Conservation (phyloP, 2,888 invertebrate genomes). For the Sminthurides aquaticus region DNA sequence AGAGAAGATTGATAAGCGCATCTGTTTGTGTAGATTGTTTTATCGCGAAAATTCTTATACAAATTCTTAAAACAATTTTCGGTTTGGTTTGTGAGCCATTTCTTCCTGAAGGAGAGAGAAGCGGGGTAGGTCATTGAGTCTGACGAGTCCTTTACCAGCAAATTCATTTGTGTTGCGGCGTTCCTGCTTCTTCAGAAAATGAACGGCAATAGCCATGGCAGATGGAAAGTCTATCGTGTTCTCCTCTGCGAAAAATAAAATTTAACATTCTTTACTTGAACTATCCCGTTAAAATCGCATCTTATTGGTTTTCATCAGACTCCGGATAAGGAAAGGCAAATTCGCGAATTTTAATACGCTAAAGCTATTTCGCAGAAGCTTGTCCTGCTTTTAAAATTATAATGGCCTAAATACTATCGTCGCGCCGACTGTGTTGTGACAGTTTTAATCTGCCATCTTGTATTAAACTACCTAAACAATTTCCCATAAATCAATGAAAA, state of each 20-base stretch:
- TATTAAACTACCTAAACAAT: too few relatives aligned
- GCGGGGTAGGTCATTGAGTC: constrained; percentile 30
- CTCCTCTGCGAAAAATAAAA: constrained; percentile 26
- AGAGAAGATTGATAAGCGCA: too few relatives aligned
- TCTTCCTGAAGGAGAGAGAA: constrained; percentile 18
- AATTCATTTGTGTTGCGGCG: constrained; percentile 29
- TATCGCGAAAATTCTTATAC: too few relatives aligned
- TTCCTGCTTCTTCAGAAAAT: constrained; percentile 36
- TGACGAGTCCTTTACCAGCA: constrained; percentile 28
- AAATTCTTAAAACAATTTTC: constrained; percentile 18
- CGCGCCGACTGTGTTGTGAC: too few relatives aligned
- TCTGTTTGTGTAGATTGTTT: too few relatives aligned
- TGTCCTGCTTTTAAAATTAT: too few relatives aligned
- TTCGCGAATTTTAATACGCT: too few relatives aligned
- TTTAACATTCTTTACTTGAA: neutral
- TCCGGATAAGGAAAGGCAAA: too few relatives aligned
- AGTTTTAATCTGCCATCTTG: too few relatives aligned
- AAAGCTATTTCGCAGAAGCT: too few relatives aligned
- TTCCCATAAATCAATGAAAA: too few relatives aligned
- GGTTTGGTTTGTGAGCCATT: constrained; percentile 13
- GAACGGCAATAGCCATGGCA: constrained; percentile 27
- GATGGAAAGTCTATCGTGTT: constrained; percentile 33
- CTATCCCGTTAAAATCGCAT: neutral
- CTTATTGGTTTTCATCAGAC: neutral
- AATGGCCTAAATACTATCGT: too few relatives aligned